phyloP scores from a whole-genome alignment of 2,888 invertebrate genomes.

The Syritta pipiens region DNA sequence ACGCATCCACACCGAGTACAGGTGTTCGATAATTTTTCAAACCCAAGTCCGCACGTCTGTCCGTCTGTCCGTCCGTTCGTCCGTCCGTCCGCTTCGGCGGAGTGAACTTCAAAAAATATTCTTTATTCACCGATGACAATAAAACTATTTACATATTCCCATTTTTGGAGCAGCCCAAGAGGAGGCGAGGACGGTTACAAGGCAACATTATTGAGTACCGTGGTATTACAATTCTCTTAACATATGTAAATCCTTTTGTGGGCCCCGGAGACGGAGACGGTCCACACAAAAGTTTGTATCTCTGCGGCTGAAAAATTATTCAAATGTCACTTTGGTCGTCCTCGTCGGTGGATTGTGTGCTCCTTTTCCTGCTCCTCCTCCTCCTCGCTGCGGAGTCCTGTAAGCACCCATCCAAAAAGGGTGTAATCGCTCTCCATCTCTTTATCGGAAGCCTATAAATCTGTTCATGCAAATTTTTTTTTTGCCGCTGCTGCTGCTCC shows the following conservation, averaged over 20 bases:
- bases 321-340: conserved; percentile 61
- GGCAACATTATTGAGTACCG: conserved; percentile 67
- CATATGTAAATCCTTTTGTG: conserved; percentile 69
- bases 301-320: conserved; percentile 64
- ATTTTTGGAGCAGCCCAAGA: conserved; percentile 75
- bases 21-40: conserved; percentile 70
- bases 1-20: too few species aligned
- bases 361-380: too few species aligned
- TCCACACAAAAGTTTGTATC: conserved; percentile 49
- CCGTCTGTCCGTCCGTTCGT: conserved; percentile 14
- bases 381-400: conserved; percentile 9
- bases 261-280: conserved; percentile 23
- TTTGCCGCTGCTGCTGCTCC: conserved; percentile 1
- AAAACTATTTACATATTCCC: conserved; percentile 79
- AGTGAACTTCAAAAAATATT: conserved; percentile 65
- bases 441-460: conserved; percentile 70
- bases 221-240: conserved; percentile 69
- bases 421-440: conserved; percentile 70
- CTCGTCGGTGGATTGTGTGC: neutral
- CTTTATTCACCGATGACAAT: conserved; percentile 75
- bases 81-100: neutral
- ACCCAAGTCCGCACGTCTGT: conserved; percentile 5
- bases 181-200: conserved; percentile 33
- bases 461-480: conserved; percentile 67
- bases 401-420: conserved; percentile 67